Percentiles rank a stretch among this genome's conserved stretches.
Evolutionary conservation across 2,888 invertebrate genomes (phyloP).

Genomic region (Spodoptera picta): DNA sequence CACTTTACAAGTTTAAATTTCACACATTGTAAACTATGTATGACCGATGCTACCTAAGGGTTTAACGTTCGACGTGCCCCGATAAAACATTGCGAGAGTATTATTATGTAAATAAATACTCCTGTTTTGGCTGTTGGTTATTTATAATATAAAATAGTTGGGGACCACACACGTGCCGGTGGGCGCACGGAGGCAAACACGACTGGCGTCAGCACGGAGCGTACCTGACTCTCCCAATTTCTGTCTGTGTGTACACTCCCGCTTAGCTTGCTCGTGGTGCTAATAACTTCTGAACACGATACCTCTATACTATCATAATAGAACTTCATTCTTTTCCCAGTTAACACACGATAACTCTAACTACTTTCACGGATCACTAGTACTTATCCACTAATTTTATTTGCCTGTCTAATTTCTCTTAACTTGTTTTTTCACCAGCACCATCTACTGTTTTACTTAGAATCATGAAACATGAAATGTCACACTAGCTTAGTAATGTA

Average conservation of each 20-base stretch:
- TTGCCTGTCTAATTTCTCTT: constrained; percentile 56
- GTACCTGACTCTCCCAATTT: constrained; percentile 68
- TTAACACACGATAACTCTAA: constrained; percentile 80
- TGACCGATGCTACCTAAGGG: constrained; percentile 59
- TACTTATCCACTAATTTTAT: constrained; percentile 59
- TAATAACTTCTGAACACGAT: constrained; percentile 83
- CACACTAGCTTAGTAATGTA: constrained; percentile 43
- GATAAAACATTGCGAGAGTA: constrained; percentile 15
- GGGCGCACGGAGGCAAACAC: constrained; percentile 80
- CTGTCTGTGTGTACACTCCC: constrained; percentile 73
- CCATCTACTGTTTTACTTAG: constrained; percentile 26
- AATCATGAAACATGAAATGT: constrained; percentile 15
- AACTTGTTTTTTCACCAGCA: constrained; percentile 27
- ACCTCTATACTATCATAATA: constrained; percentile 81
- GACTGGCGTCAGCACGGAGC: constrained; percentile 70
- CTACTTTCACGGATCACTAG: constrained; percentile 71
- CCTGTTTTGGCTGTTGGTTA: constrained; percentile 28
- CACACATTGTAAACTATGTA: constrained; percentile 64
- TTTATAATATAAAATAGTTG: constrained; percentile 50
- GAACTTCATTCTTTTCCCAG: constrained; percentile 81
- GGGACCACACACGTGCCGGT: constrained; percentile 82
- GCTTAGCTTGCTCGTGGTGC: constrained; percentile 75
- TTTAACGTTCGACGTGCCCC: constrained; percentile 47
- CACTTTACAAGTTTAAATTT: constrained; percentile 63
- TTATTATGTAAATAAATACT: constrained; percentile 24